Conservation (phyloP, 2,797 vertebrate genomes). For the Chloroceryle amazona region DNA sequence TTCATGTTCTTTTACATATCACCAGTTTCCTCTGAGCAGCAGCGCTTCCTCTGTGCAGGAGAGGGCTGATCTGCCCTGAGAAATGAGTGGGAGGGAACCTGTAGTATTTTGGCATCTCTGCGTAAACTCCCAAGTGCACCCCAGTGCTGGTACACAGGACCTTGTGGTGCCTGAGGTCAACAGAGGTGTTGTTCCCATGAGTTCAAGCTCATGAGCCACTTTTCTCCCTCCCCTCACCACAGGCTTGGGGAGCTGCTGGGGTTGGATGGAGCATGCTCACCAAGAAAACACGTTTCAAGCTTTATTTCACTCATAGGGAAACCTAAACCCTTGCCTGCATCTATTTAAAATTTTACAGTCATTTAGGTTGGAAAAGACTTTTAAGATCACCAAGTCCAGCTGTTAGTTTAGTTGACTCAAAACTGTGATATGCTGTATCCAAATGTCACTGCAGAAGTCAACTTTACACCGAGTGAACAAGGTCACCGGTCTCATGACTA, state of each 20-base stretch:
- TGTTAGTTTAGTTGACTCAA: neutral
- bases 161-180: neutral
- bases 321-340: neutral
- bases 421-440: neutral
- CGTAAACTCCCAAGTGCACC: accelerated
- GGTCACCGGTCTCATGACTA: neutral
- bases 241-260: neutral
- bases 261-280: accelerated
- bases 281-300: accelerated
- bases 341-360: neutral
- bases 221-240: neutral
- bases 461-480: neutral
- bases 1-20: neutral
- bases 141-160: accelerated
- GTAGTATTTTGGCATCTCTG: neutral
- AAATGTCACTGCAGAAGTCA: slow-evolving; percentile 30
- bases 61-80: neutral
- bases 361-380: neutral
- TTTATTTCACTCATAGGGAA: neutral
- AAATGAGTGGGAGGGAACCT: slow-evolving; percentile 38
- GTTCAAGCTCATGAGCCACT: neutral
- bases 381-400: neutral
- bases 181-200: accelerated
- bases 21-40: neutral
- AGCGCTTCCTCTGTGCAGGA: neutral